Percentiles rank a stretch among this genome's conserved stretches.
Conservation (phyloP, 2,113 vertebrate genomes). For the Cettia cetti region DNA sequence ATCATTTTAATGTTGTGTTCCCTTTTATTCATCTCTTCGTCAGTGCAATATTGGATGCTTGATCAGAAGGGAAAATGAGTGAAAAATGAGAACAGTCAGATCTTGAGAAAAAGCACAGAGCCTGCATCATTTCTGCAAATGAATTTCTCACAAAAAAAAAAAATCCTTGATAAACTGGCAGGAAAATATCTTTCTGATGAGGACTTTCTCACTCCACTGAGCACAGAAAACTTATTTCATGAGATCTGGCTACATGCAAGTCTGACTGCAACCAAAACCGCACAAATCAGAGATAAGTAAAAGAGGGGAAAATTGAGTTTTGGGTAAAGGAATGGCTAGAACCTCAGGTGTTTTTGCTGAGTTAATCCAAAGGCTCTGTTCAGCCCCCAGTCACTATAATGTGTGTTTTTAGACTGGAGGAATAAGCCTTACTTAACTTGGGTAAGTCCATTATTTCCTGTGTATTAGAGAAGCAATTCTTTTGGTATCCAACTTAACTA, state of each 20-base stretch:
- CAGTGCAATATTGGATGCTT: background rate
- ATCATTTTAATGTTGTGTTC: background rate
- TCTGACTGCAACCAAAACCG: background rate
- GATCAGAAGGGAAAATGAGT: background rate
- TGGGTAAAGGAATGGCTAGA: background rate
- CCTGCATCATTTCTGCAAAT: background rate
- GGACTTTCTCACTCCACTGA: background rate
- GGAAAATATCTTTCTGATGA: background rate
- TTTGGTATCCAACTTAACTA: constrained; percentile 29
- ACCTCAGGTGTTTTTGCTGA: background rate
- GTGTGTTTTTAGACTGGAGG: background rate
- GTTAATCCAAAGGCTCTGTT: background rate
- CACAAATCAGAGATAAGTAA: constrained; percentile 14
- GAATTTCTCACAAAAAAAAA: background rate
- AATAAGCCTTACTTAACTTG: background rate
- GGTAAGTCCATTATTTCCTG: constrained; percentile 20
- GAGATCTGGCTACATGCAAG: background rate
- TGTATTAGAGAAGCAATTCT: constrained; percentile 13
- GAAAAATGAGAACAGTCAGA: background rate
- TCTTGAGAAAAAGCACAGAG: background rate
- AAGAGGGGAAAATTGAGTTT: background rate
- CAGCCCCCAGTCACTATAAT: background rate
- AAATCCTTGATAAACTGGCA: background rate
- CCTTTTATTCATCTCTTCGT: background rate
- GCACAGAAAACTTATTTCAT: background rate